phyloP scores from a whole-genome alignment of 2,888 invertebrate genomes.

The Clanis bilineata region DNA sequence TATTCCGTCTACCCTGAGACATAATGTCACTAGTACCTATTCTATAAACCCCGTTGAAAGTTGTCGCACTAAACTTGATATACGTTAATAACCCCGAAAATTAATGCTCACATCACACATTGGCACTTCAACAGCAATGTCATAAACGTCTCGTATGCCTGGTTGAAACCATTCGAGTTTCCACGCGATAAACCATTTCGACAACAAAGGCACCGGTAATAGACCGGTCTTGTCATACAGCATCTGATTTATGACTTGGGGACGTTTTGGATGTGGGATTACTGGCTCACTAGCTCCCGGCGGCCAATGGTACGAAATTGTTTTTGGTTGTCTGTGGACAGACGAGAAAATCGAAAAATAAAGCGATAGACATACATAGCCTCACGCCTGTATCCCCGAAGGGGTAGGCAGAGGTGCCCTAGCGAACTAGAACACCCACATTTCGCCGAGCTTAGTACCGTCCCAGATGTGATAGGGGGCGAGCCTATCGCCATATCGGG shows the following conservation, averaged over 20 bases:
- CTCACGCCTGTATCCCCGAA: too few relatives aligned
- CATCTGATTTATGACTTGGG: not conserved
- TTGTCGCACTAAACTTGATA: not conserved
- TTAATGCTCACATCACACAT: not conserved
- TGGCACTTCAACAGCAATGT: not conserved
- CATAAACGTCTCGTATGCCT: constrained; percentile 17
- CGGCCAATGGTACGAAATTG: not conserved
- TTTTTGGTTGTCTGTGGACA: too few relatives aligned
- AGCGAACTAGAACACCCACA: too few relatives aligned
- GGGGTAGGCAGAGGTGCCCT: too few relatives aligned
- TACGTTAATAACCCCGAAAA: not conserved
- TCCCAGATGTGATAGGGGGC: too few relatives aligned
- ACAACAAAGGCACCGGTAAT: constrained; percentile 8
- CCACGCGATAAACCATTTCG: constrained; percentile 16
- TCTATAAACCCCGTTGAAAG: constrained; percentile 1
- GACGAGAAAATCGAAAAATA: too few relatives aligned
- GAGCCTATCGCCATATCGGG: too few relatives aligned
- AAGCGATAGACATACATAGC: too few relatives aligned
- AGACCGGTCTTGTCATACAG: constrained; percentile 8
- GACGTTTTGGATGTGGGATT: not conserved
- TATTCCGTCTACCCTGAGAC: not conserved
- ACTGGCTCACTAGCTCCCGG: not conserved
- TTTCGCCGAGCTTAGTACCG: too few relatives aligned
- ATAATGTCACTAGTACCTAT: not conserved
- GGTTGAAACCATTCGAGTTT: constrained; percentile 16